phyloP scores from a whole-genome alignment of 23 tunicate species.

The Styela clava region DNA sequence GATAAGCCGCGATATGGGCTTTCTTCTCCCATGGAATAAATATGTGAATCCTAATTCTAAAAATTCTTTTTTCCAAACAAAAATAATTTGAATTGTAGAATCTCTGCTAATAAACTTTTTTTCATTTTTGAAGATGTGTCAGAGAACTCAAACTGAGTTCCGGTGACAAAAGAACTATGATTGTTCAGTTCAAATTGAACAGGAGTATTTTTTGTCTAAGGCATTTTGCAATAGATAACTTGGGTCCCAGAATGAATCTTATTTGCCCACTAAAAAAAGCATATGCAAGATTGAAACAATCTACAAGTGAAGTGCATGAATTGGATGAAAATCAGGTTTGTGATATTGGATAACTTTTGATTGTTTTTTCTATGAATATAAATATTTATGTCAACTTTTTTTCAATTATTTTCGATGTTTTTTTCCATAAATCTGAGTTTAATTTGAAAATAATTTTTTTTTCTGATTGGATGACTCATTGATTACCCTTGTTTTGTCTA shows the following conservation, averaged over 20 bases:
- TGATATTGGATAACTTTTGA: background rate
- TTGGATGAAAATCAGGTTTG: slow-evolving; percentile 17
- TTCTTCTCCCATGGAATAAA: no score
- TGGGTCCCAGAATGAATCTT: background rate
- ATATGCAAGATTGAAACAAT: background rate
- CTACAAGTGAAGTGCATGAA: background rate
- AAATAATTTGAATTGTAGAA: no score
- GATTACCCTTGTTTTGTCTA: no score
- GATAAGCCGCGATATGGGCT: no score
- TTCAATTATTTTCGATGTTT: background rate
- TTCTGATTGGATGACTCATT: no score
- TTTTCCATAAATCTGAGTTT: no score
- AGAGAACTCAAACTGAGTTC: background rate
- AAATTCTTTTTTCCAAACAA: no score
- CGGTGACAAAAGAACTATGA: background rate
- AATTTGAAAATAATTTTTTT: no score
- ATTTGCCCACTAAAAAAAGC: background rate
- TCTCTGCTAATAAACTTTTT: no score
- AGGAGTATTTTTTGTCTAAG: slow-evolving; percentile 25
- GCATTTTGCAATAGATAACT: slow-evolving; percentile 21
- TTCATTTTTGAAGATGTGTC: slow-evolving; percentile 25
- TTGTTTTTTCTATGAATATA: background rate
- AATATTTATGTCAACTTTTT: background rate
- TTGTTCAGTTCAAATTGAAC: slow-evolving; percentile 38
- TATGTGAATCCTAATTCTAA: no score